Evolutionary conservation across 1,140 invertebrate genomes (phyloP), one percentile per base, ranked within the genome.

Genomic region (Trinorchestia longiramus): DNA sequence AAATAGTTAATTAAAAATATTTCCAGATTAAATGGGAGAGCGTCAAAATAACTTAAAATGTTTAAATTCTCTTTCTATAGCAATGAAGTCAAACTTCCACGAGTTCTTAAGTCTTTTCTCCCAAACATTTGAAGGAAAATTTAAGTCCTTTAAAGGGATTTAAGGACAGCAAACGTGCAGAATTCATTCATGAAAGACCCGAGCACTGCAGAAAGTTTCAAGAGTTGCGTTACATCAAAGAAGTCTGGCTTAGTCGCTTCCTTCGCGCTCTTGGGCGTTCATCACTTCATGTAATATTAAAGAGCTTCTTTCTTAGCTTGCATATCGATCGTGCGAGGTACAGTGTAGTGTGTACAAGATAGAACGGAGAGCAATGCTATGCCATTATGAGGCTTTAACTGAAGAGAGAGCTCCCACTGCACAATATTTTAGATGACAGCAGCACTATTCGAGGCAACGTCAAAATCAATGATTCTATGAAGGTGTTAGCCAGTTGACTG

Each of bases 241-340:
- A 45, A 94, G 92, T 94, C 43, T 94, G 40, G 43, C 41, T 94
- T 47, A 40, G 15, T 28, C 62, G 62, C 62, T 77, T 77, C 62
- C 62, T 77, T 77, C 62, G 8, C 62, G 62, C 92, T 94, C 92
- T 15, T 40, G 41, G 43, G 92, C 43, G 92, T 94, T 94, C 92
- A 47, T 45, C 92, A 94, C 92, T 47, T 94, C 92, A 94, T 94
- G 43, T 15, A 94, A 94, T 94, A 94, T 94, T 94, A 45, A 94
- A 94, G 92, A 94, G 92, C 44, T 94, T 47, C 92, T 94, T 94
- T 94, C 88, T 94, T 94, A 94, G 92, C 43, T 43, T 94, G 92
- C 43, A 94, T 94, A 94, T 94, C 92, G 92, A 94, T 43, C 92
- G 19, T 3, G 28, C 62, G 62, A 77, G 62, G 15, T 77, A 94